Conservation (phyloP, 1,140 invertebrate genomes). For the Bombus pascuorum region DNA sequence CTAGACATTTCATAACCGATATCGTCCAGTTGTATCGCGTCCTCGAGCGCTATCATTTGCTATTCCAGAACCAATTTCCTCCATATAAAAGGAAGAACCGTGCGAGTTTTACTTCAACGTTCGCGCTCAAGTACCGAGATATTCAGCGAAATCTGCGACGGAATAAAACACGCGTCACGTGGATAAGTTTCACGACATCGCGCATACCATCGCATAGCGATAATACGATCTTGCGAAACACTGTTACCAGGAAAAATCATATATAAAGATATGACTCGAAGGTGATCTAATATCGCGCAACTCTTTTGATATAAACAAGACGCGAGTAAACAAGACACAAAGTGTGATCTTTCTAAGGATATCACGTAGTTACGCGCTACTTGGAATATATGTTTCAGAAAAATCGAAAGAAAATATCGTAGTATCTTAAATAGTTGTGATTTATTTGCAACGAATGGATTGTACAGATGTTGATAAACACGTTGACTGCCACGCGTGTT, state of each 20-base stretch:
- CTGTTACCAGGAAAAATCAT: neutral
- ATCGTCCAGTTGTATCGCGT: neutral
- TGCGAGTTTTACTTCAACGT: conserved; percentile 20
- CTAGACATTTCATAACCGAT: conserved; percentile 1
- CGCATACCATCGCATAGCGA: neutral
- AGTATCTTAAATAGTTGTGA: no score
- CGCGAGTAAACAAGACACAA: no score
- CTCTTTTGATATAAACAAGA: neutral
- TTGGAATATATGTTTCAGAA: neutral
- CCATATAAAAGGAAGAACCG: conserved; percentile 20
- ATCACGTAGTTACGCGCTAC: neutral
- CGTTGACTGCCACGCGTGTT: no score
- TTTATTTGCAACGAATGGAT: no score
- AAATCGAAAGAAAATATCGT: neutral
- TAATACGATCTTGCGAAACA: neutral
- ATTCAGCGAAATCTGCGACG: neutral
- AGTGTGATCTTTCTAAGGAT: neutral
- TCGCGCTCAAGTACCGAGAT: neutral
- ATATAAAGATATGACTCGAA: no score
- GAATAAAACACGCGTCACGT: conserved; percentile 9
- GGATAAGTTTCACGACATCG: neutral
- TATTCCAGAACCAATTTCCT: conserved; percentile 29
- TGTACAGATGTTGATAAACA: no score
- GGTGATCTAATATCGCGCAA: neutral
- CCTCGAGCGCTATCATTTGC: conserved; percentile 4